phyloP scores from a whole-genome alignment of 2,888 invertebrate species.

The Drosophila rellima region DNA sequence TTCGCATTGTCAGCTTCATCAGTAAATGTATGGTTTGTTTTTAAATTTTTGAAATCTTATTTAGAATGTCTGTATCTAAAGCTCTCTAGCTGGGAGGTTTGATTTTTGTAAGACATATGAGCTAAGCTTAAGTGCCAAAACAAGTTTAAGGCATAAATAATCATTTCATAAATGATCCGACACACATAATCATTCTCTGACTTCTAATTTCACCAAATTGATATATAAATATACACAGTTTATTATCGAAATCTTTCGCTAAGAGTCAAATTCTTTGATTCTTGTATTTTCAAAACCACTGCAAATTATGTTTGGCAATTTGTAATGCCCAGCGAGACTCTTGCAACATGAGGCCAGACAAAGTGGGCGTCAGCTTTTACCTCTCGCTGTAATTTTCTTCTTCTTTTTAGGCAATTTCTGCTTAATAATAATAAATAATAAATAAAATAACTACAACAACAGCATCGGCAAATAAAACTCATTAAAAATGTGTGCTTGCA shows the following conservation, averaged over 20 bases:
- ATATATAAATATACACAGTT: background rate
- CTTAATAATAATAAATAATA: constrained; percentile 15
- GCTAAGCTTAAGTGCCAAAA: constrained; percentile 54
- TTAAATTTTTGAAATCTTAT: background rate
- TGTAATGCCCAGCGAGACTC: background rate
- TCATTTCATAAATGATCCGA: background rate
- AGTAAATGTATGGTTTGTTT: constrained; percentile 2
- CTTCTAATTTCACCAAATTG: background rate
- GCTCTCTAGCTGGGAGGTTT: constrained; percentile 24
- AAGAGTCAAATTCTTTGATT: background rate
- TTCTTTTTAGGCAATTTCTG: constrained; percentile 31
- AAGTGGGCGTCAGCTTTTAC: constrained; percentile 50
- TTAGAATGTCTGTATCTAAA: constrained; percentile 9
- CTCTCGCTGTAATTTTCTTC: constrained; percentile 29
- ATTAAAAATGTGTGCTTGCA: constrained; percentile 63
- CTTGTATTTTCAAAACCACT: background rate
- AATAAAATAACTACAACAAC: constrained; percentile 14
- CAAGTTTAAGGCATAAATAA: constrained; percentile 48
- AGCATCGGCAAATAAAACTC: constrained; percentile 43
- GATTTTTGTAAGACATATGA: constrained; percentile 23
- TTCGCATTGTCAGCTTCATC: constrained; percentile 31
- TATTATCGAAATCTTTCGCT: background rate
- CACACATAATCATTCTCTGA: background rate
- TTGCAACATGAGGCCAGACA: constrained; percentile 40
- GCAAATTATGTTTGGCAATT: background rate